A percentile compares a stretch with the other conserved stretches of the same genome.
phyloP scores from a whole-genome alignment of 2,888 invertebrate genomes.

The Syrphus vitripennis region DNA sequence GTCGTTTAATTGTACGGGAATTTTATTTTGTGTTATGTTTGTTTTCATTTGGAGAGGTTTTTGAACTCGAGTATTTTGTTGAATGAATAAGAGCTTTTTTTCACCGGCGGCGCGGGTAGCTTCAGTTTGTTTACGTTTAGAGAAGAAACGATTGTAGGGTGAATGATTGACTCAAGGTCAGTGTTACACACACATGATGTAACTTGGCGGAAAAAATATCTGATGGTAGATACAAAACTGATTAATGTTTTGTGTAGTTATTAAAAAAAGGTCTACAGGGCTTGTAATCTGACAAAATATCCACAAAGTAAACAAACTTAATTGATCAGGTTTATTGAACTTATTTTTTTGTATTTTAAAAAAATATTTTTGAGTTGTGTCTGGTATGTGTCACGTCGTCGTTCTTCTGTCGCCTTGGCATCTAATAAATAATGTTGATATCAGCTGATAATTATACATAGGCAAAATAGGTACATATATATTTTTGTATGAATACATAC shows the following conservation, averaged over 20 bases:
- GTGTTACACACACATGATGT: constrained; percentile 18
- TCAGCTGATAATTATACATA: too few species aligned
- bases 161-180: constrained; percentile 35
- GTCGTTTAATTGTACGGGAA: constrained; percentile 16
- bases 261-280: too few species aligned
- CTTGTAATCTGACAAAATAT: too few species aligned
- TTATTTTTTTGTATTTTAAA: too few species aligned
- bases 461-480: too few species aligned
- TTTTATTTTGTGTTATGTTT: background rate
- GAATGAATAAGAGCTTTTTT: constrained; percentile 18
- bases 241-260: background rate
- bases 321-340: too few species aligned
- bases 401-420: too few species aligned
- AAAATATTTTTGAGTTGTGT: too few species aligned
- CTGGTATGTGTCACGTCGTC: background rate
- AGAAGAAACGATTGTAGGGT: background rate
- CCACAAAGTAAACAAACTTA: too few species aligned
- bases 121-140: background rate
- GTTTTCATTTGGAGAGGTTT: constrained; percentile 3
- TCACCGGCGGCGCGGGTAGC: background rate
- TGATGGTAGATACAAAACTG: background rate
- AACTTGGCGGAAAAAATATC: background rate
- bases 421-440: too few species aligned
- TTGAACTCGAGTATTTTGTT: constrained; percentile 3
- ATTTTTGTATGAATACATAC: too few species aligned